Conservation (phyloP, 2,797 vertebrate genomes). For the Platyrinchus mystaceus region DNA sequence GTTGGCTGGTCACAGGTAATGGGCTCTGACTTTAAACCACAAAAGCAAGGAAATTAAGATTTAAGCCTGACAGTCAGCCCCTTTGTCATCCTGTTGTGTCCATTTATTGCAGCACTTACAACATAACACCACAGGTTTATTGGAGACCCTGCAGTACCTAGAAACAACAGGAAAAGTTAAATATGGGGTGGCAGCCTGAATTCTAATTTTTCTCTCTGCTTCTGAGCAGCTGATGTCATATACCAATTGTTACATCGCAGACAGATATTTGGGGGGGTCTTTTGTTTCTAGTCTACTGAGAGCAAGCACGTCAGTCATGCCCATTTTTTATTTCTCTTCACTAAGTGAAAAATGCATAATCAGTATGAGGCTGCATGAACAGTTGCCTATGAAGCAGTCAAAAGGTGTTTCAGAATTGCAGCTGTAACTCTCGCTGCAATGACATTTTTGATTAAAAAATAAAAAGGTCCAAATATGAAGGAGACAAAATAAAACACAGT, state of each 20-base stretch:
- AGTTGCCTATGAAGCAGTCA: not conserved
- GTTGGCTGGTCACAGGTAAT: slow-evolving; percentile 14
- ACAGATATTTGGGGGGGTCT: not conserved
- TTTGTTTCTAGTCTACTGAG: slow-evolving; percentile 24
- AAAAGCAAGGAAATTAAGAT: slow-evolving; percentile 51
- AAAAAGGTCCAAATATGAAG: slow-evolving; percentile 25
- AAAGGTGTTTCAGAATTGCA: slow-evolving; percentile 19
- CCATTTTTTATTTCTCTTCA: slow-evolving; percentile 11
- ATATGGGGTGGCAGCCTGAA: slow-evolving; percentile 8
- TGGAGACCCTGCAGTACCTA: slow-evolving; percentile 23
- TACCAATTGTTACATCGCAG: not conserved
- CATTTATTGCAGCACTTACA: slow-evolving; percentile 35
- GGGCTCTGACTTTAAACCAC: slow-evolving; percentile 34
- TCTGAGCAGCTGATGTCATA: not conserved
- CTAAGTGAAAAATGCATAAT: slow-evolving; percentile 14
- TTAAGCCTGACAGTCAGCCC: slow-evolving; percentile 39
- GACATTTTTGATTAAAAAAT: slow-evolving; percentile 37
- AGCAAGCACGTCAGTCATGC: not conserved
- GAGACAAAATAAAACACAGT: slow-evolving; percentile 15
- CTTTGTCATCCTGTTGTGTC: slow-evolving; percentile 50
- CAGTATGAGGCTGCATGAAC: slow-evolving; percentile 25
- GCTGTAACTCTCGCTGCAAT: not conserved
- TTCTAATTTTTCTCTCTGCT: not conserved
- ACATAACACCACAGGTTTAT: slow-evolving; percentile 2
- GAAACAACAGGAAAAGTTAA: slow-evolving; percentile 28